phyloP scores from a whole-genome alignment of 2,797 vertebrate genomes.

The Kryptolebias ocellatus region DNA sequence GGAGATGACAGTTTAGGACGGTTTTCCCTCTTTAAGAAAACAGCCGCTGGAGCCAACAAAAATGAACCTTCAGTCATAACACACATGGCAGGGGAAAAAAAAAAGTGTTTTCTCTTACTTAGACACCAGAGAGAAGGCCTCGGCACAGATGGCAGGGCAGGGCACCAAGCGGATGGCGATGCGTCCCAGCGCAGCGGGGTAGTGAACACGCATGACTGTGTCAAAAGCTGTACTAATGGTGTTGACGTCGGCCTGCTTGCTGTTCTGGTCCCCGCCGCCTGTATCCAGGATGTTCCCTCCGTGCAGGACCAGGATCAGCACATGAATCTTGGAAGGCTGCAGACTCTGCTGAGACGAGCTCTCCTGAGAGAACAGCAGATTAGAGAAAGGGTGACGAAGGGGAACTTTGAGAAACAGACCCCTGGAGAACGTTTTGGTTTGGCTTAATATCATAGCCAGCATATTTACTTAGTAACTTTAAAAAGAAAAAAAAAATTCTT shows the following conservation, averaged over 20 bases:
- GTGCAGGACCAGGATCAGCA: constrained; percentile 92
- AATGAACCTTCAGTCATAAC: neutral
- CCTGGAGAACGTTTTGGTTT: neutral
- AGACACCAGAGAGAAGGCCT: constrained; percentile 95
- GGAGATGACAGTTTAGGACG: neutral
- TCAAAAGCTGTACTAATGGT: constrained; percentile 92
- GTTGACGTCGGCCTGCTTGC: constrained; percentile 95
- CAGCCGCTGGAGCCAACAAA: constrained; percentile 13
- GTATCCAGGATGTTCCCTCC: constrained; percentile 98
- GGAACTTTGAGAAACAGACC: neutral
- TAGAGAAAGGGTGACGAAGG: neutral
- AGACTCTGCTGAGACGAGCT: constrained; percentile 83
- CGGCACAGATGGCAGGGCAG: constrained; percentile 94
- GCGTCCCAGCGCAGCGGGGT: constrained; percentile 91
- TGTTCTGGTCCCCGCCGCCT: constrained; percentile 90
- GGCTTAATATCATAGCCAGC: constrained; percentile 11
- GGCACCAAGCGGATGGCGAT: constrained; percentile 94
- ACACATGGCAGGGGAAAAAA: constrained; percentile 1
- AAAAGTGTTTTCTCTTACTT: constrained; percentile 82
- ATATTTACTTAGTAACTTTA: constrained; percentile 24
- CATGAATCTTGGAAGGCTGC: constrained; percentile 91
- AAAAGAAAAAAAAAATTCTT: constrained; percentile 26
- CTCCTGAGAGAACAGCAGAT: constrained; percentile 76
- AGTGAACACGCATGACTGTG: constrained; percentile 95
- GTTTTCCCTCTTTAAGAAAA: constrained; percentile 27